Conservation (phyloP, 1,140 invertebrate genomes). For the Oncopodura yosiiana region DNA sequence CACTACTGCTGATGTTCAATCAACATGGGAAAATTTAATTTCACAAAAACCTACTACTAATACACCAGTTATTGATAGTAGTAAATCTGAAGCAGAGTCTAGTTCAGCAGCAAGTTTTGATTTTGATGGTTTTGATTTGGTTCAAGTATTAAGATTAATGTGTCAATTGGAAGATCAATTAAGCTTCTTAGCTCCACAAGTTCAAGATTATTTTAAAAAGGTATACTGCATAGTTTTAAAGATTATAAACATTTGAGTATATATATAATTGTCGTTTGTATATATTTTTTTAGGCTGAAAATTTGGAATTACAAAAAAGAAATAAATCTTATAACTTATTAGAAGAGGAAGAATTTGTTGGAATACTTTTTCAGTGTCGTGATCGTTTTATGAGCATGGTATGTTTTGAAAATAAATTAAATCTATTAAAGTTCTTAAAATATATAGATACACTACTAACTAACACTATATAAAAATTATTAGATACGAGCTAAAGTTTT, state of each 20-base stretch:
- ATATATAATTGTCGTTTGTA: no score
- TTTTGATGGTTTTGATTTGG: constrained; percentile 22
- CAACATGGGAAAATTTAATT: constrained; percentile 14
- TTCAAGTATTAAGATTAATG: constrained; percentile 24
- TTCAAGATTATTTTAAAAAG: constrained; percentile 21
- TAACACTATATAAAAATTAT: background rate
- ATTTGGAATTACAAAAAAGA: constrained; percentile 16
- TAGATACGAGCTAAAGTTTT: constrained; percentile 20
- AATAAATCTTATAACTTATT: constrained; percentile 17
- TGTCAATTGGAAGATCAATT: constrained; percentile 20
- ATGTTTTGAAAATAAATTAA: background rate
- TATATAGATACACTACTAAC: background rate
- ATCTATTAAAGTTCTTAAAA: background rate
- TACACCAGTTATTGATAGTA: background rate
- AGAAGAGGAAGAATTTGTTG: constrained; percentile 23
- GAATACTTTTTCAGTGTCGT: constrained; percentile 18
- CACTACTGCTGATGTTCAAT: constrained; percentile 18
- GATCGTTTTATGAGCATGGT: constrained; percentile 29
- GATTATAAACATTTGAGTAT: no score
- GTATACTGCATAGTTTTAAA: constrained; percentile 5
- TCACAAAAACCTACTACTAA: constrained; percentile 15
- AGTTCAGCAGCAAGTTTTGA: constrained; percentile 9
- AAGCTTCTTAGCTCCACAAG: constrained; percentile 25
- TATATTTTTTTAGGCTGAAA: constrained; percentile 14
- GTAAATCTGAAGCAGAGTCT: background rate